phyloP scores from a whole-genome alignment of 2,797 vertebrate species.

The Allochrocebus solatus region DNA sequence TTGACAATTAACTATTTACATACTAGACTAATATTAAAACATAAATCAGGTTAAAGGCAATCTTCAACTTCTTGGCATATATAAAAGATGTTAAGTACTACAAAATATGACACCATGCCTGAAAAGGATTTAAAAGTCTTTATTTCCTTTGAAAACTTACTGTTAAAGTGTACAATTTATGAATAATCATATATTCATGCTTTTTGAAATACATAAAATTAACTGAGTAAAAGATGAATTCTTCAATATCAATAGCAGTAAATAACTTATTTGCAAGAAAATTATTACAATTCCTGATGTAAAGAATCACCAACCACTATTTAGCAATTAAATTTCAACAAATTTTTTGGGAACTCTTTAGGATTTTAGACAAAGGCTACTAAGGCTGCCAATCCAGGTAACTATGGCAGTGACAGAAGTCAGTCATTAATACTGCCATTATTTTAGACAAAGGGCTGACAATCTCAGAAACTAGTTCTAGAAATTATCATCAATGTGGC shows the following conservation, averaged over 20 bases:
- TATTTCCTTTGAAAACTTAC: constrained; percentile 56
- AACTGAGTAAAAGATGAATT: constrained; percentile 63
- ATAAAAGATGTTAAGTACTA: not conserved
- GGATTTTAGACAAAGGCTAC: not conserved
- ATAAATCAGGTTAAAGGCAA: not conserved
- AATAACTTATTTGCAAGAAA: constrained; percentile 76
- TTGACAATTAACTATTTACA: constrained; percentile 11
- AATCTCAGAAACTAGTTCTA: constrained; percentile 47
- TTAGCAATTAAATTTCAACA: constrained; percentile 48
- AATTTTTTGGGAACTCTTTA: not conserved
- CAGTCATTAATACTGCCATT: constrained; percentile 28
- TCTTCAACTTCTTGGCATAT: constrained; percentile 65
- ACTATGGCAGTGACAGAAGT: not conserved
- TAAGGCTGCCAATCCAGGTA: not conserved
- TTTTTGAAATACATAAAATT: constrained; percentile 70
- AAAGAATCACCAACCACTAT: constrained; percentile 45
- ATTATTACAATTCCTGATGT: constrained; percentile 27
- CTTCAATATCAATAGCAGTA: constrained; percentile 51
- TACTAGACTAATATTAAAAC: constrained; percentile 3
- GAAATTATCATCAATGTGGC: not conserved
- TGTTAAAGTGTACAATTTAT: constrained; percentile 57
- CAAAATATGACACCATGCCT: not conserved
- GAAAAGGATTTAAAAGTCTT: constrained; percentile 61
- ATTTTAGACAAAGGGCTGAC: constrained; percentile 11
- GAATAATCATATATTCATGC: constrained; percentile 72